Percentiles rank a stretch among this genome's conserved stretches.
These are phyloP conservation scores for Scytalopus superciliaris DNA, from an alignment of 2,113 vertebrate genomes.

Conservation along the genomic window DNA sequence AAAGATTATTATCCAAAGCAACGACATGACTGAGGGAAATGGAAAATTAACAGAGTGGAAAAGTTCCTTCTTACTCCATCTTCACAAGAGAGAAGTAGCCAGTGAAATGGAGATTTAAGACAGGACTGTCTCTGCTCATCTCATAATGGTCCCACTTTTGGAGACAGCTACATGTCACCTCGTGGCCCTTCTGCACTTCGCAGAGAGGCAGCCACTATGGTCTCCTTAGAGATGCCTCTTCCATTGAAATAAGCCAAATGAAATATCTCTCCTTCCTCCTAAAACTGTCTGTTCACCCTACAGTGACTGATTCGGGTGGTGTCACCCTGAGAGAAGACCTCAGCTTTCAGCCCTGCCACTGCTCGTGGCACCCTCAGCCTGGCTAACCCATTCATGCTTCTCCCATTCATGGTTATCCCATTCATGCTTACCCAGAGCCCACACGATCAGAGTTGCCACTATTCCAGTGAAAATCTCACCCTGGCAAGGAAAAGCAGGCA, in stretches of 20 bases:
- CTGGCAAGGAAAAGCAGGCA: neutral
- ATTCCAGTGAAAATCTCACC: neutral
- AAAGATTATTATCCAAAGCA: slow-evolving; percentile 11
- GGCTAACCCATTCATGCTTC: neutral
- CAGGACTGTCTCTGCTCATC: neutral
- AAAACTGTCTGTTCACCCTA: neutral
- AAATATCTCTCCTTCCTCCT: neutral
- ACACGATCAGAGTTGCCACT: fast-evolving
- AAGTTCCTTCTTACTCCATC: neutral
- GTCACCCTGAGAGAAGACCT: neutral
- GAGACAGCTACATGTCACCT: neutral
- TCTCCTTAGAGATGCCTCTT: neutral
- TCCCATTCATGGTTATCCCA: neutral
- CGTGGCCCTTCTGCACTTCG: neutral
- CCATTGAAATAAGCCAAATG: neutral
- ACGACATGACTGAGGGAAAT: neutral
- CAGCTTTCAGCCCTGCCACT: neutral
- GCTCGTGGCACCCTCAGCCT: neutral
- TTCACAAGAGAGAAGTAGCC: neutral
- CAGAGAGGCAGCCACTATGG: neutral
- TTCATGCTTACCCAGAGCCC: neutral
- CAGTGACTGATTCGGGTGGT: neutral
- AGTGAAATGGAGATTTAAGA: neutral
- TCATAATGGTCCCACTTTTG: neutral
- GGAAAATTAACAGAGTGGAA: slow-evolving; percentile 15